phyloP scores from a whole-genome alignment of 2,113 vertebrate genomes.

The Ptilorrhoa leucosticta region DNA sequence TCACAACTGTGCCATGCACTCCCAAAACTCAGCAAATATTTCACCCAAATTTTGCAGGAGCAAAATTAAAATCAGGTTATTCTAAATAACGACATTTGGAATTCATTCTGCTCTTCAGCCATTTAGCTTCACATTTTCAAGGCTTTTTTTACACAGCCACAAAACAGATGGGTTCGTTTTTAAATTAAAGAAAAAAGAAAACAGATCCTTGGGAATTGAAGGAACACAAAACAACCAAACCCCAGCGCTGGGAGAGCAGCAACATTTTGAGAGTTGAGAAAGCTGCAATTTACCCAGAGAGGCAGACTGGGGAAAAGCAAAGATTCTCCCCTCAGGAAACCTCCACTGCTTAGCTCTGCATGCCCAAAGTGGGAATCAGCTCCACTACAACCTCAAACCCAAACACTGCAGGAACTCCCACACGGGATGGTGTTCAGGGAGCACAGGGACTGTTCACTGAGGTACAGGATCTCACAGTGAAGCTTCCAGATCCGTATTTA shows the following conservation, averaged over 20 bases:
- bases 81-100: neutral
- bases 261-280: neutral
- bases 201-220: neutral
- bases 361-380: neutral
- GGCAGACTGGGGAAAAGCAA: neutral
- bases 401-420: neutral
- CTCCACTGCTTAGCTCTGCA: neutral
- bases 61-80: neutral
- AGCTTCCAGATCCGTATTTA: rapidly evolving
- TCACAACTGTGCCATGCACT: neutral
- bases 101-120: neutral
- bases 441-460: neutral
- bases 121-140: neutral
- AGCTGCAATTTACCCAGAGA: neutral
- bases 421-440: neutral
- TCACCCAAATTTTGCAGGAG: neutral
- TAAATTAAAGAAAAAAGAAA: neutral
- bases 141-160: neutral
- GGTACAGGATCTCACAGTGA: neutral
- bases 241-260: neutral
- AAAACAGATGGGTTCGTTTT: constrained; percentile 18
- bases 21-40: neutral
- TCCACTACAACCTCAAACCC: neutral
- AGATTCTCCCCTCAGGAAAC: neutral
- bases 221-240: neutral